Conservation (phyloP, 2,888 invertebrate species). For the Eupithecia centaureata region DNA sequence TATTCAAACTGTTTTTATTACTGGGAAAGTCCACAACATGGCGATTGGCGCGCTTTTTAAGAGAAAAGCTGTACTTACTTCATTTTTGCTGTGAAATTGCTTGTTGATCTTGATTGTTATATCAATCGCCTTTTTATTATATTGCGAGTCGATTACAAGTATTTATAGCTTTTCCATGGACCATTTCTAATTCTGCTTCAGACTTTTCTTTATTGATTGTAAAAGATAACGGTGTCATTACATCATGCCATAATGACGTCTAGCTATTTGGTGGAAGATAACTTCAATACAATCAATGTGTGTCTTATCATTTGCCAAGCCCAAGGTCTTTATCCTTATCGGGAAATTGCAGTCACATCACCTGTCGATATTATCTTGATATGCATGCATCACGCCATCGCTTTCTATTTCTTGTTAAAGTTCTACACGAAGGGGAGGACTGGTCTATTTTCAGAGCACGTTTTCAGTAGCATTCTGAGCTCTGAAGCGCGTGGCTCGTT, state of each 20-base stretch:
- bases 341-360: conserved; percentile 35
- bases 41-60: conserved; percentile 53
- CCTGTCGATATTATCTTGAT: conserved; percentile 39
- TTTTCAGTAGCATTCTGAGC: conserved; percentile 75
- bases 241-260: not conserved
- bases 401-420: conserved; percentile 59
- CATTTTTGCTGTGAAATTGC: conserved; percentile 45
- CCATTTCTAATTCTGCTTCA: not conserved
- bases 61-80: conserved; percentile 42
- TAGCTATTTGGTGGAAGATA: not conserved
- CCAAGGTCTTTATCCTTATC: conserved; percentile 36
- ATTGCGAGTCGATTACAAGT: conserved; percentile 1
- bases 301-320: conserved; percentile 32
- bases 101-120: conserved; percentile 42
- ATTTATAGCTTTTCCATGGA: not conserved
- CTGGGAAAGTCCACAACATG: conserved; percentile 56
- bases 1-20: conserved; percentile 38
- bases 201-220: not conserved
- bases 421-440: conserved; percentile 62
- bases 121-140: conserved; percentile 31
- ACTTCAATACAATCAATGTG: not conserved
- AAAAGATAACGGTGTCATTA: not conserved
- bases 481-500: conserved; percentile 67
- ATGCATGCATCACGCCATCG: conserved; percentile 49
- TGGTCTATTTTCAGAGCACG: conserved; percentile 78